Base-by-base conservation (phyloP, 2,888 invertebrate genomes). In the Hololepta plana region DNA sequence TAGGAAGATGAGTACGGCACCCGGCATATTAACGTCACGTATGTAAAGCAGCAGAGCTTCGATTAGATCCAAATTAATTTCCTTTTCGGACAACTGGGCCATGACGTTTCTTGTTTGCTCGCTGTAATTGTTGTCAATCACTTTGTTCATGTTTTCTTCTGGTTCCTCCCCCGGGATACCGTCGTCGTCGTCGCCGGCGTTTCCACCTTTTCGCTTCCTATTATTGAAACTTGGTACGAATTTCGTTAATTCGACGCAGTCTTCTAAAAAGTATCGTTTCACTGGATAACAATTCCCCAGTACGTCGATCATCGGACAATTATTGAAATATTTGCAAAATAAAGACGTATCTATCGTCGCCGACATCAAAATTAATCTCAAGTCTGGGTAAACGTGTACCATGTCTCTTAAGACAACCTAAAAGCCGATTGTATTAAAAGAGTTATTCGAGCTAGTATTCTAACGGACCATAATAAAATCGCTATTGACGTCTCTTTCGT, bases 321-420 rank as follows among this genome's bases (percentile, higher is more conserved):
- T 64, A 28, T 82, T 85, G 57, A 95, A 98, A 56, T 95, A 98
- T 13, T 75, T 65, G 0, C 79, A 74, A 55, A 98, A 98, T 2
- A 95, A 60, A 0, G 79, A 68, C 0, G 90, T 93, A 43, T 98
- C 95, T 20, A 98, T 90, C 0, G 96, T 96, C 6, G 96, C 96
- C 0, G 95, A 95, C 96, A 98, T 96, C 15, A 98, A 71, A 28
- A 98, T 80, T 5, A 98, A 72, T 16, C 90, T 66, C 12, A 98
- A 55, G 39, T 95, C 87, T 0, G 90, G 88, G 57, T 87, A 91
- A 0, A 76, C 71, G 35, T 79, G 80, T 2, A 91, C 73, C 91
- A 98, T 90, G 51, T 96, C 96, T 4, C 91, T 67, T 3, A 98
- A 60, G 2, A 98, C 70, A 26, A 96, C 43, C 43, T 44, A 32